Percentiles rank a stretch among this genome's conserved stretches.
These are phyloP conservation scores for Spicauda simplicius DNA, from an alignment of 2,888 invertebrate genomes.

Conservation along the genomic window DNA sequence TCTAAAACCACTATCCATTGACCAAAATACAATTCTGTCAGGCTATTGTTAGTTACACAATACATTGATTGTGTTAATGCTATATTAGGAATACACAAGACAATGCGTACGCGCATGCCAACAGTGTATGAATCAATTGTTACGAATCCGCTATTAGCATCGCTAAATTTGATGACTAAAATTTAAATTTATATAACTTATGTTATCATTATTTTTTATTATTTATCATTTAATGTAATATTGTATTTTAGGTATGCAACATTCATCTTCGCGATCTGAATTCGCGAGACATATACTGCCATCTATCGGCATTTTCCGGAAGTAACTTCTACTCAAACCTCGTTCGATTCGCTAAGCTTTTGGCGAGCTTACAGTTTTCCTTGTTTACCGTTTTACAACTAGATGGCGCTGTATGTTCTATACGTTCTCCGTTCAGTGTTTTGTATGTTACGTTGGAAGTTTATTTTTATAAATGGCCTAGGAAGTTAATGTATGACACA, in stretches of 20 bases:
- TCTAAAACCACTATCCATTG: constrained; percentile 30
- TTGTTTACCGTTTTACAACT: constrained; percentile 46
- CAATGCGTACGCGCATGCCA: constrained; percentile 63
- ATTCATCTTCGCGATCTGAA: too few species aligned
- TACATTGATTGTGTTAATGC: constrained; percentile 12
- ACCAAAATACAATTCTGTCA: constrained; percentile 25
- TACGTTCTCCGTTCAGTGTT: neutral
- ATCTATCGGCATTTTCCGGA: constrained; percentile 47
- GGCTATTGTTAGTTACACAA: constrained; percentile 32
- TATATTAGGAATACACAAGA: constrained; percentile 45
- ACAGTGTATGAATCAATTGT: constrained; percentile 46
- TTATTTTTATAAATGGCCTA: constrained; percentile 82
- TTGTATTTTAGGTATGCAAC: neutral
- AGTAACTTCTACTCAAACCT: constrained; percentile 45
- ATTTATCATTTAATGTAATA: too few species aligned
- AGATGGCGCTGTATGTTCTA: constrained; percentile 60
- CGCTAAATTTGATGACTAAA: constrained; percentile 3
- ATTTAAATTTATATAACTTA: neutral
- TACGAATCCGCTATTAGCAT: constrained; percentile 41
- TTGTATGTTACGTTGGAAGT: constrained; percentile 59
- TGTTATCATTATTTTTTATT: too few species aligned
- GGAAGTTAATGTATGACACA: constrained; percentile 67
- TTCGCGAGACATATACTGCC: constrained; percentile 44
- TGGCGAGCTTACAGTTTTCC: constrained; percentile 59
- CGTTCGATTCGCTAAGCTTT: constrained; percentile 45